These are phyloP conservation scores for Corythucha ciliata DNA, from an alignment of 2,888 invertebrate species.

Conservation along the genomic window DNA sequence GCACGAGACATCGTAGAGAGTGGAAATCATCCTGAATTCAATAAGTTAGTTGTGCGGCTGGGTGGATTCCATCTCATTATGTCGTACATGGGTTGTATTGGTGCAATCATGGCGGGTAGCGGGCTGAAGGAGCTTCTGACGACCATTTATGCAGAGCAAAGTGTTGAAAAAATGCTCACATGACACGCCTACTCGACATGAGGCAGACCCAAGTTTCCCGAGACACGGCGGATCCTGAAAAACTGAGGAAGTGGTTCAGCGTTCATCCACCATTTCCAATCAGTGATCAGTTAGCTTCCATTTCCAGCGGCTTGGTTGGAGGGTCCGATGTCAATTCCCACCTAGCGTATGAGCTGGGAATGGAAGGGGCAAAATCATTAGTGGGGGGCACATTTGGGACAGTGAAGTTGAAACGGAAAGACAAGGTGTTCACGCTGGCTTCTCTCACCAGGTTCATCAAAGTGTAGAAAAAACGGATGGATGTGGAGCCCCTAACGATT, in stretches of 20 bases:
- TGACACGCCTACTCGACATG: background rate
- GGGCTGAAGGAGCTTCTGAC: too few species aligned
- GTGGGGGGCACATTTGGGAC: slow-evolving; percentile 6
- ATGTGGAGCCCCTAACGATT: slow-evolving; percentile 14
- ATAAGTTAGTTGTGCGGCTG: too few species aligned
- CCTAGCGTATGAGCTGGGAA: background rate
- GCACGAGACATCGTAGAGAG: too few species aligned
- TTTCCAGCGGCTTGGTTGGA: slow-evolving; percentile 3
- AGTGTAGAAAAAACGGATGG: too few species aligned
- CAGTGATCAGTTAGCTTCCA: background rate
- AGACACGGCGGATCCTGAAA: slow-evolving; percentile 3
- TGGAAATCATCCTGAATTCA: too few species aligned
- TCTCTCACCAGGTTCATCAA: slow-evolving; percentile 18
- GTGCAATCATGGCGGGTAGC: too few species aligned
- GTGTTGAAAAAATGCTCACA: background rate
- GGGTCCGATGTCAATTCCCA: slow-evolving; percentile 1
- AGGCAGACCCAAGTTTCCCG: background rate
- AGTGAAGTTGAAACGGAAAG: slow-evolving; percentile 19
- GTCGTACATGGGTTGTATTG: background rate
- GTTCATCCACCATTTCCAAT: slow-evolving; percentile 6
- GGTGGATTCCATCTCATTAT: slow-evolving; percentile 8
- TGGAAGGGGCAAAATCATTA: background rate
- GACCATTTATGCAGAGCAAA: too few species aligned
- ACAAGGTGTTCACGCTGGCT: slow-evolving; percentile 20
- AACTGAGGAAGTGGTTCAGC: background rate